Evolutionary conservation across 2,113 vertebrate genomes (phyloP).

Genomic region (Perca schrenkii): DNA sequence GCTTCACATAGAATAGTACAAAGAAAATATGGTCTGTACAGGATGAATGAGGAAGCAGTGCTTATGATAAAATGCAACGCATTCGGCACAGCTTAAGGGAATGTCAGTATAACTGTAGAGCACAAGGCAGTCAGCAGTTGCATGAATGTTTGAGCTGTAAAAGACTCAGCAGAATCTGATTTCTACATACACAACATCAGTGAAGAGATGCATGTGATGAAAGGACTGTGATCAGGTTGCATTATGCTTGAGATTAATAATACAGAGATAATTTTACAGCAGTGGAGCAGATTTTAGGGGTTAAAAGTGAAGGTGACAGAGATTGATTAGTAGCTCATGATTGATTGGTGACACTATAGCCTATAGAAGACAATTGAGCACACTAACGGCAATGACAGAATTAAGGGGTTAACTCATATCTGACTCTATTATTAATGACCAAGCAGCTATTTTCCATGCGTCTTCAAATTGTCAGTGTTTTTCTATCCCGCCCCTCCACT

Average conservation of each 20-base stretch:
- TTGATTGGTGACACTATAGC: slow-evolving; percentile 51
- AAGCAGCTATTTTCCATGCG: slow-evolving; percentile 53
- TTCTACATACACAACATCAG: slow-evolving; percentile 42
- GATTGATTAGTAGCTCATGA: slow-evolving; percentile 53
- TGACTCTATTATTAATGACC: slow-evolving; percentile 72
- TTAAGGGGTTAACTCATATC: slow-evolving; percentile 62
- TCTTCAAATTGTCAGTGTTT: slow-evolving; percentile 60
- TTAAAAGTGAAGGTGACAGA: slow-evolving; percentile 51
- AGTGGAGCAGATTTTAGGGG: slow-evolving; percentile 5
- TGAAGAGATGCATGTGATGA: slow-evolving; percentile 47
- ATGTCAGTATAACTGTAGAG: slow-evolving; percentile 38
- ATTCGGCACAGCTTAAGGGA: slow-evolving; percentile 36
- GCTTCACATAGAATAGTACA: slow-evolving; percentile 50
- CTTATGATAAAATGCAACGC: slow-evolving; percentile 4
- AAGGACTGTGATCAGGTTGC: slow-evolving; percentile 40
- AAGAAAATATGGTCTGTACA: slow-evolving; percentile 38
- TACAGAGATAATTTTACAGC: slow-evolving; percentile 10
- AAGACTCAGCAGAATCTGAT: slow-evolving; percentile 41
- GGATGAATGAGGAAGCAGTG: slow-evolving; percentile 17
- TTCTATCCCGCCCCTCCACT: slow-evolving; percentile 39
- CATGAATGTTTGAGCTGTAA: slow-evolving; percentile 34
- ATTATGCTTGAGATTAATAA: background rate
- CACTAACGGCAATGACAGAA: slow-evolving; percentile 45
- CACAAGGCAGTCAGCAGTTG: slow-evolving; percentile 31
- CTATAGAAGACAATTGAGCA: slow-evolving; percentile 53